A percentile compares a stretch with the other conserved stretches of the same genome.
phyloP scores from a whole-genome alignment of 2,113 vertebrate species.

The Hypomesus transpacificus region DNA sequence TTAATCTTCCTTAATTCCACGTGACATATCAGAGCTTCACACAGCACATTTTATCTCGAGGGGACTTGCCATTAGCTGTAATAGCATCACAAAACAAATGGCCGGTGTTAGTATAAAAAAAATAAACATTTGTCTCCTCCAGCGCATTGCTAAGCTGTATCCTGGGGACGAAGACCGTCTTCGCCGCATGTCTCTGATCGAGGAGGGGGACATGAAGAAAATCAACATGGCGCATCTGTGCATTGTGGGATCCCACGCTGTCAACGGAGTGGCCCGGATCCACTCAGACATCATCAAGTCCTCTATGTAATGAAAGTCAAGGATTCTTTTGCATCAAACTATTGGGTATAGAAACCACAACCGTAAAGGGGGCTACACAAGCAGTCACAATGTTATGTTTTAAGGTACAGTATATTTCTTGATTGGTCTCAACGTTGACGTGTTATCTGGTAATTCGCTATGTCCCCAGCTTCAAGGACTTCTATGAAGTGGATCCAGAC shows the following conservation, averaged over 20 bases:
- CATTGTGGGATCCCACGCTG: constrained; percentile 85
- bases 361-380: too few species aligned
- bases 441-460: not conserved
- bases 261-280: constrained; percentile 88
- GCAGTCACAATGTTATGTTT: too few species aligned
- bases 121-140: constrained; percentile 6
- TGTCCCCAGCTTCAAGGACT: constrained; percentile 82
- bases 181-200: constrained; percentile 86
- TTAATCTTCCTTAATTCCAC: too few species aligned
- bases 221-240: constrained; percentile 92
- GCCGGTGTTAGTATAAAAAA: too few species aligned
- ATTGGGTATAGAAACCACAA: not conserved
- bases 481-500: constrained; percentile 87
- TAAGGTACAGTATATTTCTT: too few species aligned
- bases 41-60: too few species aligned
- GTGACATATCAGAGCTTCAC: too few species aligned
- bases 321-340: not conserved
- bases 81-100: too few species aligned
- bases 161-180: constrained; percentile 80
- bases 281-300: constrained; percentile 91
- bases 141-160: constrained; percentile 75
- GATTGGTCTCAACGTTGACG: not conserved
- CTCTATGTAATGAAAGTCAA: constrained; percentile 72
- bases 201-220: constrained; percentile 80
- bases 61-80: too few species aligned